Percentiles rank a stretch among this genome's conserved stretches.
These are phyloP conservation scores for Aphis craccivora DNA, from an alignment of 1,140 invertebrate species.

Conservation along the genomic window DNA sequence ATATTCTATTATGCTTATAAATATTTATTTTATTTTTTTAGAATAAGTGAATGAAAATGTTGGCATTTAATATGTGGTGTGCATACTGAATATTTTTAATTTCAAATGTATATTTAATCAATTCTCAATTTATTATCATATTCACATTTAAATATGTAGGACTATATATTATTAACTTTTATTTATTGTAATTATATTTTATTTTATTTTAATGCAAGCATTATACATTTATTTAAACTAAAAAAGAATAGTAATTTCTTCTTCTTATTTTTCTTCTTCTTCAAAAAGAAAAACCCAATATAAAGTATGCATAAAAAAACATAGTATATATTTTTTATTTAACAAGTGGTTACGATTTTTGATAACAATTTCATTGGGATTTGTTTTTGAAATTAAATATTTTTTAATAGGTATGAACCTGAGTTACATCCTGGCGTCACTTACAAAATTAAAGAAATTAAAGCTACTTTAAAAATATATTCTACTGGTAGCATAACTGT, in stretches of 20 bases:
- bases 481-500: constrained; percentile 97
- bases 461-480: constrained; percentile 96
- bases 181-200: neutral
- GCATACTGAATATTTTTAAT: too few relatives aligned
- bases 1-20: too few relatives aligned
- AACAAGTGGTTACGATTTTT: neutral
- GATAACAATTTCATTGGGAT: neutral
- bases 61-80: too few relatives aligned
- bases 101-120: too few relatives aligned
- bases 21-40: too few relatives aligned
- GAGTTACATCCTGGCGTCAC: constrained; percentile 97
- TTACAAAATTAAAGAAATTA: constrained; percentile 87
- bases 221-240: too few relatives aligned
- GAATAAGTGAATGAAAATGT: too few relatives aligned
- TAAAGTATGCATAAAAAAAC: neutral
- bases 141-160: too few relatives aligned
- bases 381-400: neutral
- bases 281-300: too few relatives aligned
- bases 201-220: too few relatives aligned
- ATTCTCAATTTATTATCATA: too few relatives aligned
- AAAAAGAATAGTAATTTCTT: neutral
- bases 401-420: constrained; percentile 78
- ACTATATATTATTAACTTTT: too few relatives aligned
- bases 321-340: neutral
- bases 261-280: neutral